phyloP scores from a whole-genome alignment of 1,140 invertebrate genomes.

The Plutomurus gul region DNA sequence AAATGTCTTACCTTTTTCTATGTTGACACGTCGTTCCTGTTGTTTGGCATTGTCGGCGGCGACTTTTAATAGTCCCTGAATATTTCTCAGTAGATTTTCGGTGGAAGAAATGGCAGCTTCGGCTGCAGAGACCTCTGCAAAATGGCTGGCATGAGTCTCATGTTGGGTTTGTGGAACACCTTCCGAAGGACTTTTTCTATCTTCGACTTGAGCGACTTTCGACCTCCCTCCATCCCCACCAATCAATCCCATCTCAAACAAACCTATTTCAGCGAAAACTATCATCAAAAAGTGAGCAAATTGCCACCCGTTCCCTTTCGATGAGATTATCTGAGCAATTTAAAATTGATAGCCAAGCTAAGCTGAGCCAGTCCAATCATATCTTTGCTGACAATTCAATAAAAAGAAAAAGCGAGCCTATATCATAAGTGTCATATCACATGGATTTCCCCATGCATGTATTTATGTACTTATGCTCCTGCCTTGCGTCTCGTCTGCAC shows the following conservation, averaged over 20 bases:
- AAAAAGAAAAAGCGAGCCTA: background rate
- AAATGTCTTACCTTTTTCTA: conserved; percentile 84
- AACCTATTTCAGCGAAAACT: conserved; percentile 1
- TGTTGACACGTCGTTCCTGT: conserved; percentile 91
- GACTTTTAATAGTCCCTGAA: conserved; percentile 91
- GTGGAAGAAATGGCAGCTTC: conserved; percentile 73
- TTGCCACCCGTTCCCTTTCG: background rate
- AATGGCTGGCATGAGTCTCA: conserved; percentile 48
- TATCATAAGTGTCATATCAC: background rate
- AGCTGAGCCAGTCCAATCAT: background rate
- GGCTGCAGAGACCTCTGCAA: conserved; percentile 51
- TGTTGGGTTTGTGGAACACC: conserved; percentile 44
- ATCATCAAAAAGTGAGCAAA: background rate
- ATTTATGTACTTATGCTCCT: background rate
- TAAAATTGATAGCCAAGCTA: background rate
- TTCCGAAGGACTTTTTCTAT: conserved; percentile 46
- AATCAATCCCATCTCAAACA: background rate
- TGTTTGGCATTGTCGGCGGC: conserved; percentile 93
- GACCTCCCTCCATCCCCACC: conserved; percentile 12
- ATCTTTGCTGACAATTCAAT: conserved; percentile 11
- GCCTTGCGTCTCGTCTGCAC: no score
- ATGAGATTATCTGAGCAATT: conserved; percentile 12
- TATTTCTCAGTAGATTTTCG: conserved; percentile 89
- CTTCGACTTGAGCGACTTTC: conserved; percentile 40
- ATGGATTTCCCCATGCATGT: background rate